A percentile compares a stretch with the other conserved stretches of the same genome.
Conservation (phyloP, 2,888 invertebrate genomes). For the Leptura quadrifasciata region DNA sequence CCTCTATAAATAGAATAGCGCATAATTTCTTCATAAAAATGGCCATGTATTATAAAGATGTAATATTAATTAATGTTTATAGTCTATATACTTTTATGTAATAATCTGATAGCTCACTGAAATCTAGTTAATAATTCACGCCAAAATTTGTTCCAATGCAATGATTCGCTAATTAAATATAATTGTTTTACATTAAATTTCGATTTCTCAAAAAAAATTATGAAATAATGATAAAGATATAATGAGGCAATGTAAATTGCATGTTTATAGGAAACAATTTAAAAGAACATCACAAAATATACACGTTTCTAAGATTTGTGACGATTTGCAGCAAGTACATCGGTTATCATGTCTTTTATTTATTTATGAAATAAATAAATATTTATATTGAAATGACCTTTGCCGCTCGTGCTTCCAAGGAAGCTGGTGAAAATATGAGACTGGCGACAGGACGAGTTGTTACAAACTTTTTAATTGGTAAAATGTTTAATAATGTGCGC, state of each 20-base stretch:
- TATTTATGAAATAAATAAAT: conserved; percentile 10
- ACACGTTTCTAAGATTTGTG: conserved; percentile 16
- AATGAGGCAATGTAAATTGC: conserved; percentile 10
- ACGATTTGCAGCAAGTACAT: conserved; percentile 6
- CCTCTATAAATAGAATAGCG: too few relatives aligned
- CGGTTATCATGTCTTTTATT: background rate
- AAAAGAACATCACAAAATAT: conserved; percentile 9
- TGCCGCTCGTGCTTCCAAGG: conserved; percentile 4
- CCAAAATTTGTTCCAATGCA: conserved; percentile 6
- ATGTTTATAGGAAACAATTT: conserved; percentile 17
- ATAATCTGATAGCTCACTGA: background rate
- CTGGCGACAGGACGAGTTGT: background rate
- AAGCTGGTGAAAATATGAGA: conserved; percentile 16
- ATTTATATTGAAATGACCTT: conserved; percentile 24
- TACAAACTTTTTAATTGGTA: conserved; percentile 1
- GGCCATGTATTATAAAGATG: too few relatives aligned
- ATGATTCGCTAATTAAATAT: conserved; percentile 18
- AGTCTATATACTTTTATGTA: conserved; percentile 8
- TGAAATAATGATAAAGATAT: conserved; percentile 2
- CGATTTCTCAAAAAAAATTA: conserved; percentile 26
- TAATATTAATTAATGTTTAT: background rate
- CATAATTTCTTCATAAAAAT: too few relatives aligned
- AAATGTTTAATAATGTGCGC: background rate
- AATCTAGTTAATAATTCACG: background rate
- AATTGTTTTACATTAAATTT: conserved; percentile 23